These are phyloP conservation scores for Lasaia peninsularis DNA, from an alignment of 1,140 invertebrate species.

Conservation along the genomic window DNA sequence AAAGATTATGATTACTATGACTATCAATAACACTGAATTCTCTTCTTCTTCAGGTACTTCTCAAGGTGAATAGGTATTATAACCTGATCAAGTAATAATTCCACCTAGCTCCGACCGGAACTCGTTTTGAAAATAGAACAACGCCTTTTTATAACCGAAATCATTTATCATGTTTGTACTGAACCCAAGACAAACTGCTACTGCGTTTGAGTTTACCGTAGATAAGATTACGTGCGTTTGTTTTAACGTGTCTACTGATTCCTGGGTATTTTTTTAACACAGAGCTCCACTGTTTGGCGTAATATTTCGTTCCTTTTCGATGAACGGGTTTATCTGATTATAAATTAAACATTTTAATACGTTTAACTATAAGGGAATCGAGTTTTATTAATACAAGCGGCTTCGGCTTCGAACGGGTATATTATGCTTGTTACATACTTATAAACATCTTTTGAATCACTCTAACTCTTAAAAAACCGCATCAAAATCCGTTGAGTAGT, in stretches of 20 bases:
- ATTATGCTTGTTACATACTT: too few relatives aligned
- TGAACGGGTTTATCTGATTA: not conserved
- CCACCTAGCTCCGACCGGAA: constrained; percentile 63
- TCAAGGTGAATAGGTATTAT: constrained; percentile 75
- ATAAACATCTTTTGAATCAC: too few relatives aligned
- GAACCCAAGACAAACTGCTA: constrained; percentile 75
- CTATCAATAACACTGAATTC: constrained; percentile 23
- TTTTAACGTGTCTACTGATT: constrained; percentile 72
- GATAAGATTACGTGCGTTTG: constrained; percentile 72
- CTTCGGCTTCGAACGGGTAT: too few relatives aligned
- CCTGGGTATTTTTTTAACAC: constrained; percentile 65
- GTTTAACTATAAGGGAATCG: too few relatives aligned
- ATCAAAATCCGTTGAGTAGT: too few relatives aligned
- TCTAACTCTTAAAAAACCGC: too few relatives aligned
- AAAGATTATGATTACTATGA: too few relatives aligned
- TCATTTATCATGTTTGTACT: constrained; percentile 75
- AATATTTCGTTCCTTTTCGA: constrained; percentile 18
- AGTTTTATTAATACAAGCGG: too few relatives aligned
- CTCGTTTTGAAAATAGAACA: constrained; percentile 66
- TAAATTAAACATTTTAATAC: not conserved
- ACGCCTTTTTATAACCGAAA: constrained; percentile 70
- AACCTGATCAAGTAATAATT: constrained; percentile 60
- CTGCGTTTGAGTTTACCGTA: constrained; percentile 70
- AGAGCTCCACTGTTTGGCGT: constrained; percentile 62
- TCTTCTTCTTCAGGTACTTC: constrained; percentile 75